Conservation (phyloP, 2,888 invertebrate species). For the Gnatocerus cornutus region DNA sequence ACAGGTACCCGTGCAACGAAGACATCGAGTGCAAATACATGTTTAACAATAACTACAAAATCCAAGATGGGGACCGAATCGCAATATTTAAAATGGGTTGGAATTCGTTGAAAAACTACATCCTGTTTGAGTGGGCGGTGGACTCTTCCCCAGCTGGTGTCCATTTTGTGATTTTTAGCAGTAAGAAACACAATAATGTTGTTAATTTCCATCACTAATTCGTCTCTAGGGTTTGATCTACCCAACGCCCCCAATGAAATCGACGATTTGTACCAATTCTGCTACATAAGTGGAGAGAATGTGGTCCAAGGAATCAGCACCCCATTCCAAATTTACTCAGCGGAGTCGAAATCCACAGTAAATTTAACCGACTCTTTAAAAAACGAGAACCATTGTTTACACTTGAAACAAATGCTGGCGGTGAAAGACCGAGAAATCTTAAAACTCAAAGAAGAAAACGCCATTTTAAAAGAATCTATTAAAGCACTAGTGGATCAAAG, state of each 20-base stretch:
- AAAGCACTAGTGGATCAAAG: constrained; percentile 55
- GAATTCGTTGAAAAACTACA: constrained; percentile 66
- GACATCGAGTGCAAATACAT: constrained; percentile 63
- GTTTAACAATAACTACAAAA: constrained; percentile 60
- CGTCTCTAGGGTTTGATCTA: constrained; percentile 59
- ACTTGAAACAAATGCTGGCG: constrained; percentile 34
- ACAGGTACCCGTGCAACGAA: constrained; percentile 62
- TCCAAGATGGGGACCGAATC: constrained; percentile 66
- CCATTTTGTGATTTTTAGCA: constrained; percentile 61
- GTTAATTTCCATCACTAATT: too few species aligned
- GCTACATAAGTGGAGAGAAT: constrained; percentile 67
- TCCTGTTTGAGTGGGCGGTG: constrained; percentile 66
- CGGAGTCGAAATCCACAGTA: constrained; percentile 5
- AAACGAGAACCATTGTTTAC: constrained; percentile 18
- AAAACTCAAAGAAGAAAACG: constrained; percentile 62
- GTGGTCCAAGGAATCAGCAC: constrained; percentile 66
- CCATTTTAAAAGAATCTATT: constrained; percentile 58
- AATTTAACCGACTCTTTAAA: constrained; percentile 27
- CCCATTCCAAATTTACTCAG: constrained; percentile 63
- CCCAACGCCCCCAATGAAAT: constrained; percentile 59
- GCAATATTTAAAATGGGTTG: constrained; percentile 68
- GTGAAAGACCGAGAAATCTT: constrained; percentile 54
- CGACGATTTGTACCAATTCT: constrained; percentile 67
- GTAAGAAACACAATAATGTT: constrained; percentile 56
- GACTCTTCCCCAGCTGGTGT: constrained; percentile 35